Percentiles rank a stretch among this genome's conserved stretches.
phyloP scores from a whole-genome alignment of 2,113 vertebrate species.

The Leptocoma aspasia region DNA sequence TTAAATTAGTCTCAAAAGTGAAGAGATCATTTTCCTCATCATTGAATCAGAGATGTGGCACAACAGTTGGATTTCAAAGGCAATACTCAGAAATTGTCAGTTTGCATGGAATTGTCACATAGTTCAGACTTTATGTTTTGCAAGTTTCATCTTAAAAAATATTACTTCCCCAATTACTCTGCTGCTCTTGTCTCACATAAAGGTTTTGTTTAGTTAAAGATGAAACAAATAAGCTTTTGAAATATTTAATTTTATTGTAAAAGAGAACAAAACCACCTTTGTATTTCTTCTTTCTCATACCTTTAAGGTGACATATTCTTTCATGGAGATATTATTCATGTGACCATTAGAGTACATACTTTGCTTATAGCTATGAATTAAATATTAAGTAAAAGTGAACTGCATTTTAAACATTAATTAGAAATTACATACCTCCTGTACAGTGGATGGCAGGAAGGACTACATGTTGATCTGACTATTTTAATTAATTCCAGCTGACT shows the following conservation, averaged over 20 bases:
- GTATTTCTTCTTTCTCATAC: slow-evolving; percentile 3
- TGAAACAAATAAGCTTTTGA: slow-evolving; percentile 34
- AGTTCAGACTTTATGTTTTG: not conserved
- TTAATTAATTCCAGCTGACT: slow-evolving; percentile 57
- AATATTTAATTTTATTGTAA: slow-evolving; percentile 57
- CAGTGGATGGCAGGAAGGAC: slow-evolving; percentile 10
- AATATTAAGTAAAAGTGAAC: slow-evolving; percentile 65
- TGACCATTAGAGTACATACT: not conserved
- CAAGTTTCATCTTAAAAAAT: not conserved
- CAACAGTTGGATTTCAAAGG: not conserved
- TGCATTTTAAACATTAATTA: slow-evolving; percentile 69
- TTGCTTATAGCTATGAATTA: slow-evolving; percentile 65
- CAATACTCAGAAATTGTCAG: not conserved
- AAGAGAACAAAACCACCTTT: slow-evolving; percentile 17
- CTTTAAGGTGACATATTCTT: slow-evolving; percentile 14
- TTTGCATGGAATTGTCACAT: not conserved
- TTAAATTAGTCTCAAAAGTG: not conserved
- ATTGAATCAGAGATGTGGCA: not conserved
- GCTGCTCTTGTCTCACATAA: not conserved
- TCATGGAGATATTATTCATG: slow-evolving; percentile 30
- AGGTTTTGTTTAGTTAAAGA: slow-evolving; percentile 55
- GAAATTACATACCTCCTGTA: slow-evolving; percentile 38
- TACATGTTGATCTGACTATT: slow-evolving; percentile 10
- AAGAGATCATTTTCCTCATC: slow-evolving; percentile 21
- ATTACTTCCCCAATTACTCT: slow-evolving; percentile 1